Percentiles rank a stretch among this genome's conserved stretches.
Conservation (phyloP, 2,888 invertebrate species). For the Xestia rhomboidea region DNA sequence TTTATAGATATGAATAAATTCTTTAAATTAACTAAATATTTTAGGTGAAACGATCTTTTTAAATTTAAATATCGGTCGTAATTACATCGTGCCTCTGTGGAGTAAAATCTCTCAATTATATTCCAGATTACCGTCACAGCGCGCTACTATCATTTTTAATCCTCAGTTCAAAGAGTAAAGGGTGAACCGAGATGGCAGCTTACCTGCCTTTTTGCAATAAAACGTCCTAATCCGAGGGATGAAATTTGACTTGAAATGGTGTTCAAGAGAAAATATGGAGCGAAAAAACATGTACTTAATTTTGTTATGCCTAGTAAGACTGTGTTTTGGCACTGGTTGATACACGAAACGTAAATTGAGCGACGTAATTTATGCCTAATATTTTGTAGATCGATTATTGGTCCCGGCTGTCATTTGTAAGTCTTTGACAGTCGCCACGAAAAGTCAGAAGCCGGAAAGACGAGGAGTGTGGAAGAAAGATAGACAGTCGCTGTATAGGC, state of each 20-base stretch:
- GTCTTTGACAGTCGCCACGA: background rate
- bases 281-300: background rate
- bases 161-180: conserved; percentile 24
- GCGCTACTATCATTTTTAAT: conserved; percentile 35
- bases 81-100: background rate
- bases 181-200: conserved; percentile 13
- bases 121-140: conserved; percentile 17
- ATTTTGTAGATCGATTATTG: background rate
- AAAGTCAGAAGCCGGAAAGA: no score
- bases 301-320: background rate
- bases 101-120: conserved; percentile 35
- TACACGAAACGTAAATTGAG: background rate
- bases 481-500: background rate
- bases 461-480: background rate
- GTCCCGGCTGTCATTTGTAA: background rate
- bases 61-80: background rate
- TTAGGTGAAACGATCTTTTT: background rate
- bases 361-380: background rate
- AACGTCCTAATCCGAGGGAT: conserved; percentile 22
- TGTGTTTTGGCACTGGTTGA: background rate
- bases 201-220: conserved; percentile 33
- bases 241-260: conserved; percentile 1
- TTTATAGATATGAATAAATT: no score
- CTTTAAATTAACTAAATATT: no score
- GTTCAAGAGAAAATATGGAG: background rate